A percentile compares a stretch with the other conserved stretches of the same genome.
phyloP scores from a whole-genome alignment of 2,888 invertebrate species.

The Axea sp. region DNA sequence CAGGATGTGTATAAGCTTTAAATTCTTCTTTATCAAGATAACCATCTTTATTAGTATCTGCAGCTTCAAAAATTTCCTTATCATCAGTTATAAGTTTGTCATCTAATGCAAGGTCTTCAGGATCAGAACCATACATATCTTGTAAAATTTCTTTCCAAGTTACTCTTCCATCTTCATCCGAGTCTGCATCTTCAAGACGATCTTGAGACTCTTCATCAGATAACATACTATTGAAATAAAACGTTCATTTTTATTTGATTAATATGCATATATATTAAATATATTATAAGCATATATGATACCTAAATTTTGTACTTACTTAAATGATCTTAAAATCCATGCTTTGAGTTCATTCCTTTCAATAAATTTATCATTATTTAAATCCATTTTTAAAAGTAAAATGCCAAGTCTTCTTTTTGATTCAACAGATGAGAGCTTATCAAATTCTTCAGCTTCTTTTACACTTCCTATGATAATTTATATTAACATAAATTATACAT shows the following conservation, averaged over 20 bases:
- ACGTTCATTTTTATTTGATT: too few relatives aligned
- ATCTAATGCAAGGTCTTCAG: slow-evolving; percentile 80
- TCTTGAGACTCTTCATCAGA: slow-evolving; percentile 93
- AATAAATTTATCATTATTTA: slow-evolving; percentile 88
- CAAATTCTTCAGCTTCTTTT: slow-evolving; percentile 95
- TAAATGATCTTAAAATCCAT: slow-evolving; percentile 96
- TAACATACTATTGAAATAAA: slow-evolving; percentile 82
- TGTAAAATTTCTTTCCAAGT: slow-evolving; percentile 89
- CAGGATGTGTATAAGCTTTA: slow-evolving; percentile 94
- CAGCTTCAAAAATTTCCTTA: slow-evolving; percentile 90
- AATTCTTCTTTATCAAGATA: slow-evolving; percentile 88
- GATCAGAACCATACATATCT: slow-evolving; percentile 90
- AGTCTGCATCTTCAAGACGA: slow-evolving; percentile 91
- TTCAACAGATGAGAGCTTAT: slow-evolving; percentile 91
- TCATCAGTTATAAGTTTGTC: slow-evolving; percentile 88
- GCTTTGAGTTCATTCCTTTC: slow-evolving; percentile 90
- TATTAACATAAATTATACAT: too few relatives aligned
- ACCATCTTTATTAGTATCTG: slow-evolving; percentile 92
- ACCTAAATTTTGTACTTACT: slow-evolving; percentile 80
- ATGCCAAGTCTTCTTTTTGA: slow-evolving; percentile 87
- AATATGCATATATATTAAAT: too few relatives aligned
- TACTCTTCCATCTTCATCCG: slow-evolving; percentile 88
- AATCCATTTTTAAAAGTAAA: slow-evolving; percentile 92
- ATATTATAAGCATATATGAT: too few relatives aligned
- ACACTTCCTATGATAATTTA: slow-evolving; percentile 88